Percentiles rank a stretch among this genome's conserved stretches.
These are phyloP conservation scores for Ophion slaviceki DNA, from an alignment of 2,888 invertebrate species.

Conservation along the genomic window DNA sequence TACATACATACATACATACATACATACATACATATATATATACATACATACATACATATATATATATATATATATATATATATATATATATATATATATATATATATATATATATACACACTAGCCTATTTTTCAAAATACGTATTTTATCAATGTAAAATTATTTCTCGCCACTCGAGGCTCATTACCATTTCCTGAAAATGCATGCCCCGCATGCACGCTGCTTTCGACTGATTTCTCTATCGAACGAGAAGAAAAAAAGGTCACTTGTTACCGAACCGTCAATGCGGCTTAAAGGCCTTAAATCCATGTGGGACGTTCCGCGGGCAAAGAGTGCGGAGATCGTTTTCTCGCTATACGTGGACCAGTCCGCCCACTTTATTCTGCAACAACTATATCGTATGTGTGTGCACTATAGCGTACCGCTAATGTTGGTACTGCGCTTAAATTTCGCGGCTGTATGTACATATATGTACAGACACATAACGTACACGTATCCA, in stretches of 20 bases:
- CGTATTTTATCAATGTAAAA: slow-evolving; percentile 23
- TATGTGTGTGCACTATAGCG: not conserved
- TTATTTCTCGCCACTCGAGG: slow-evolving; percentile 8
- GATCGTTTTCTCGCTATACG: slow-evolving; percentile 46
- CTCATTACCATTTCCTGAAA: slow-evolving; percentile 46
- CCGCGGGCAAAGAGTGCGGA: slow-evolving; percentile 6
- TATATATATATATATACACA: not conserved
- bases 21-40: no score
- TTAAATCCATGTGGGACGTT: slow-evolving; percentile 59
- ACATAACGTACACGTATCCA: slow-evolving; percentile 45
- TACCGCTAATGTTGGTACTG: no score
- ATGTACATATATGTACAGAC: slow-evolving; percentile 35
- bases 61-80: no score
- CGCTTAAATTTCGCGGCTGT: no score
- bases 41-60: no score
- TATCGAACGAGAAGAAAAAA: slow-evolving; percentile 8
- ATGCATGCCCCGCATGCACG: not conserved
- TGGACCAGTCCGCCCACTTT: slow-evolving; percentile 73
- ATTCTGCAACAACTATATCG: slow-evolving; percentile 18
- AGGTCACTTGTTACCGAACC: slow-evolving; percentile 28
- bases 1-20: no score
- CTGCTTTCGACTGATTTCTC: slow-evolving; percentile 60
- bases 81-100: no score
- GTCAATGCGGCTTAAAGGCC: slow-evolving; percentile 48
- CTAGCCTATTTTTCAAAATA: not conserved